Base-by-base conservation (phyloP, 1,140 invertebrate genomes). In the Drosophila tristis region DNA sequence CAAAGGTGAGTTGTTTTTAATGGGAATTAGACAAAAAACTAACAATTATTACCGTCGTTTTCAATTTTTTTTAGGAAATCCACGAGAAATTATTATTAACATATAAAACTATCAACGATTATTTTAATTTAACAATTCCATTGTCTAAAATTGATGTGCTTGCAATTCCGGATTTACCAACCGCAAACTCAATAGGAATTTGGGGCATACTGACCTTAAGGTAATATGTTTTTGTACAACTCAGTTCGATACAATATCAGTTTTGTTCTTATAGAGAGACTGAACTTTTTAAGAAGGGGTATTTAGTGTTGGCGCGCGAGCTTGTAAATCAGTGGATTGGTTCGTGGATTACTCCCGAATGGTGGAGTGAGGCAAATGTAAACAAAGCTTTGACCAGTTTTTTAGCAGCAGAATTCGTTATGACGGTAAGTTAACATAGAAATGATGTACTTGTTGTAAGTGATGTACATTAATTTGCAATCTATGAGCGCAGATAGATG, bases 151-250 rank as follows among this genome's bases (percentile, higher is more conserved):
- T 97, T 54, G 97, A 99, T 92, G 93, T 98, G 11, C 94, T 98
- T 0, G 97, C 96, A 1, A 93, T 98, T 50, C 97, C 97, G 1
- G 96, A 96, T 78, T 97, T 97, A 80, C 94, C 95, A 66, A 94
- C 94, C 0, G 93, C 94, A 0, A 94, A 94, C 76, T 94, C 95
- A 0, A 95, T 95, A 44, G 95, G 96, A 78, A 95, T 94, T 81
- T 97, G 96, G 96, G 96, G 96, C 4, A 92, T 97, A 5, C 94
- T 96, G 68, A 92, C 96, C 11, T 96, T 96, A 90, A 96, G 95
- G 96, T 97, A 93, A 61, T 61, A 13, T 13, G 15, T 23, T 50
- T 3, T n/a, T 35, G 39, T 45, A 23, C 4, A n/a, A 44, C 15
- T 42, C 3, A 45, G 42, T 13, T 13, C 1, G 11, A 25, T 26